Evolutionary conservation across 1,140 invertebrate species (phyloP).

Genomic region (Monomorium pharaonis): DNA sequence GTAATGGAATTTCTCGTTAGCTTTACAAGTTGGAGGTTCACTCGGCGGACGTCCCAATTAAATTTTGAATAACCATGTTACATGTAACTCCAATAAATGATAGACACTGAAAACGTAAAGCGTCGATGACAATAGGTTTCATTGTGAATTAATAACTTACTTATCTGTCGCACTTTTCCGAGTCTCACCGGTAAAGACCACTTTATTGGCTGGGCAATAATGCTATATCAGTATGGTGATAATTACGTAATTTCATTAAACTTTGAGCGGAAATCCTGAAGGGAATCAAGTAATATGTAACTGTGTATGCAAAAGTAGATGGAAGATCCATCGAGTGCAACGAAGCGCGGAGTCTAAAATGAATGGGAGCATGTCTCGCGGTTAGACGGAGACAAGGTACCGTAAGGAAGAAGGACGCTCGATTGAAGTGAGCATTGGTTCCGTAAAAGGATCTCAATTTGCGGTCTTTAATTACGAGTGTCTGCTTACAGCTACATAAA

Average conservation of each 20-base stretch:
- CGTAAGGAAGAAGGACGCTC: slow-evolving; percentile 2
- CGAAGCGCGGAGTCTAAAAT: slow-evolving; percentile 51
- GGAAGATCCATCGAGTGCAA: slow-evolving; percentile 62
- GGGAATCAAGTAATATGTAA: slow-evolving; percentile 27
- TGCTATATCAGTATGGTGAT: not conserved
- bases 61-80: slow-evolving; percentile 1
- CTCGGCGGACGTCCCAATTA: slow-evolving; percentile 8
- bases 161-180: not conserved
- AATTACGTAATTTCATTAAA: slow-evolving; percentile 36
- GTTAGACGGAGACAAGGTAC: slow-evolving; percentile 23
- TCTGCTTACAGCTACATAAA: slow-evolving; percentile 22
- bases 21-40: slow-evolving; percentile 24
- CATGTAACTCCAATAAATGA: not conserved
- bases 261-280: slow-evolving; percentile 23
- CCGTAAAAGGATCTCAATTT: slow-evolving; percentile 48
- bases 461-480: slow-evolving; percentile 34
- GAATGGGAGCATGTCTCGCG: slow-evolving; percentile 66
- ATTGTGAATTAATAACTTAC: not conserved
- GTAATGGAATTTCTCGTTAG: slow-evolving; percentile 35
- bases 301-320: slow-evolving; percentile 53
- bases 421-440: slow-evolving; percentile 44
- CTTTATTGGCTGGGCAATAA: not conserved
- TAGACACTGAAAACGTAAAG: not conserved
- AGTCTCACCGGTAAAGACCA: not conserved
- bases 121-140: not conserved